phyloP scores from a whole-genome alignment of 2,797 vertebrate genomes.

The Coregonus suidteri region DNA sequence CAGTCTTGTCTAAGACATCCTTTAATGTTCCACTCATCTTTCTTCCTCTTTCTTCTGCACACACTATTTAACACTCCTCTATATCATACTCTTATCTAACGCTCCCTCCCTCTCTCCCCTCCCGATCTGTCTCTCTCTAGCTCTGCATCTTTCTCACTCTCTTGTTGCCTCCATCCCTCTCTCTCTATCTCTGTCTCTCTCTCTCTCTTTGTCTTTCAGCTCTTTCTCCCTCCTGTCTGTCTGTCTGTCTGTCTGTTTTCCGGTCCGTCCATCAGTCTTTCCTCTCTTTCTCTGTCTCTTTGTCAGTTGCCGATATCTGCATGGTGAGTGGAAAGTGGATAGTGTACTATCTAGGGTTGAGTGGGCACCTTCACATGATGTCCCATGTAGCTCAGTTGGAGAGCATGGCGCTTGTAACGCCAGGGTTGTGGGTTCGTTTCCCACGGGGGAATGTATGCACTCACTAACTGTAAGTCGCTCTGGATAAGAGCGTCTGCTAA shows the following conservation, averaged over 20 bases:
- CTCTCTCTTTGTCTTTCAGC: constrained; percentile 11
- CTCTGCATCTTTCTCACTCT: background rate
- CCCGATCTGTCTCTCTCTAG: background rate
- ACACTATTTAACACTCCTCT: background rate
- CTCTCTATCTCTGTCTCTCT: background rate
- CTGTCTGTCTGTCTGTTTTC: too few species aligned
- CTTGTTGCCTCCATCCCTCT: background rate
- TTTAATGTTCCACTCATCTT: constrained; percentile 53
- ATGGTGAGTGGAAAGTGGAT: background rate
- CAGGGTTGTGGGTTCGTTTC: too few species aligned
- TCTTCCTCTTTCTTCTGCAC: constrained; percentile 23
- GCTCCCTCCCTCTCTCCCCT: background rate
- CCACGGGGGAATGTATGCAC: too few species aligned
- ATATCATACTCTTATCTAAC: background rate
- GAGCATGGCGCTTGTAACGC: too few species aligned
- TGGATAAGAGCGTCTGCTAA: too few species aligned
- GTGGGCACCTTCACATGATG: constrained; percentile 44
- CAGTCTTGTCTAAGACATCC: constrained; percentile 66
- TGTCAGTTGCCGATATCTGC: background rate
- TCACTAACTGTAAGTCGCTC: too few species aligned
- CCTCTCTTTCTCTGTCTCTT: background rate
- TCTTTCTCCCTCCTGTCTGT: constrained; percentile 2
- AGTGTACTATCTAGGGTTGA: constrained; percentile 3
- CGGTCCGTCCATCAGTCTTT: background rate
- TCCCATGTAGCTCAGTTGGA: too few species aligned